Conservation (phyloP, 2,797 vertebrate species). For the Arnoldichthys spilopterus region DNA sequence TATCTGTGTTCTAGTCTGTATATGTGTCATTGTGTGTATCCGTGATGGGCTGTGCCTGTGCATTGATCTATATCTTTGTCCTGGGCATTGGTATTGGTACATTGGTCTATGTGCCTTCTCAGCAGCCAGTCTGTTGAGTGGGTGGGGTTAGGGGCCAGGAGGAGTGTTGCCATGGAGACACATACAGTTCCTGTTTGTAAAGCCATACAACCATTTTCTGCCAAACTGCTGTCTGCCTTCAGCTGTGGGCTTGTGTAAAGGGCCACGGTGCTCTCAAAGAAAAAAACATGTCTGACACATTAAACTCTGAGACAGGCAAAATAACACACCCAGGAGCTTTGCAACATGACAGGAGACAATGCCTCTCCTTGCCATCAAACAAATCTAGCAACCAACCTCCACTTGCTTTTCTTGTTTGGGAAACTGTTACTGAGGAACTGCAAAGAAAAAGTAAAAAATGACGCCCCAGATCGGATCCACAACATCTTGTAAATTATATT, state of each 20-base stretch:
- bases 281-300: conserved; percentile 2
- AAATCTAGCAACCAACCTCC: background rate
- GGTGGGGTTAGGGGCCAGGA: conserved; percentile 52
- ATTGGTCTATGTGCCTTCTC: conserved; percentile 28
- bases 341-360: background rate
- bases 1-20: background rate
- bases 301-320: conserved; percentile 1
- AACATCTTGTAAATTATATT: background rate
- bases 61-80: background rate
- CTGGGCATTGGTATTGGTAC: no score
- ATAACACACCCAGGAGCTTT: background rate
- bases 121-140: conserved; percentile 27
- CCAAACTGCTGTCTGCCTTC: conserved; percentile 16
- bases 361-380: conserved; percentile 2
- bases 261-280: background rate
- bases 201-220: conserved; percentile 44
- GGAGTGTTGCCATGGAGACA: conserved; percentile 54
- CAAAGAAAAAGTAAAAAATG: no score
- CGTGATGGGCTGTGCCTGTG: background rate
- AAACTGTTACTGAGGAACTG: background rate
- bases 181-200: conserved; percentile 52
- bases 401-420: background rate
- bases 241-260: conserved; percentile 10
- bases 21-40: background rate
- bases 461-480: no score